Base-by-base conservation (phyloP, 2,797 vertebrate species). In the Takifugu ocellatus region DNA sequence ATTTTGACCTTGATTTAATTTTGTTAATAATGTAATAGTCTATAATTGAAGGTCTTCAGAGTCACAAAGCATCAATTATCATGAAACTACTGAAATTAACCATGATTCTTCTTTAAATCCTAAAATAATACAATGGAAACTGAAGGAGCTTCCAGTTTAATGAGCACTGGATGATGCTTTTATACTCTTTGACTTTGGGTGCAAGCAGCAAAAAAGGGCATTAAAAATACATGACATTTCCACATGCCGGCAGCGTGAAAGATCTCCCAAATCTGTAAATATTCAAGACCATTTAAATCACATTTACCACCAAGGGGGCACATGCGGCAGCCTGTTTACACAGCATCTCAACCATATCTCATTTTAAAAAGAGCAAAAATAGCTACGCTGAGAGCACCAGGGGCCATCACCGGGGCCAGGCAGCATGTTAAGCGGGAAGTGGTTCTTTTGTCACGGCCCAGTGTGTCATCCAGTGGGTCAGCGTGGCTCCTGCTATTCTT, bases 391-490 rank as follows among this genome's bases (percentile, higher is more conserved):
- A 51, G 49, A 68, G 68, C 66, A 39, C 70, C 71, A 72, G 74
- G 64, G 68, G 0, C 25, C 33, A 66, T 79, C 72, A 80, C 77
- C 74, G 78, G 77, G 62, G 56, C 71, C 60, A 61, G 77, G 74
- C 66, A 24, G 66, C 70, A 58, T 73, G 77, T 73, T 52, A 77
- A 82, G 78, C 61, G 57, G 76, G 54, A 80, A 76, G 75, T 83
- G 79, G 74, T 84, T 77, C 70, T 84, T 84, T 81, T 81, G 83
- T 85, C 81, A 72, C 51, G 24, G 75, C 76, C 69, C 77, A 82
- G 74, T 74, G 77, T 85, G 85, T 80, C 78, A 79, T 74, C 72
- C 76, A 69, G 68, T 33, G 63, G 76, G 81, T 80, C 84, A 81
- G 81, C 54, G 45, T 82, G 77, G 76, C 66, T 60, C 65, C 64